Percentiles rank a stretch among this genome's conserved stretches.
Evolutionary conservation across 2,888 invertebrate species (phyloP).

Genomic region (Polydrusus pterygomalis): DNA sequence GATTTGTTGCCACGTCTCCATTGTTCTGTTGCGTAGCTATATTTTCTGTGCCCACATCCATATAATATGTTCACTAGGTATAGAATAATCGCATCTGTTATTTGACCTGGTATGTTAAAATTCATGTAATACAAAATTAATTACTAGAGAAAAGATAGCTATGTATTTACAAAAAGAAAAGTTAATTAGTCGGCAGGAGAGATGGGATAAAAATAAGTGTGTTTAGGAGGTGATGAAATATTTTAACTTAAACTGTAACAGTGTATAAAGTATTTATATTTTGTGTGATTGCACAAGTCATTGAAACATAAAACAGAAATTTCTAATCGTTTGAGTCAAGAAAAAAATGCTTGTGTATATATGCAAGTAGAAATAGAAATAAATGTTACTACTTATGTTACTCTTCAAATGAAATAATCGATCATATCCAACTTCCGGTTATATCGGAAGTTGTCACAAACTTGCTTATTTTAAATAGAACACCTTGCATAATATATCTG

Average conservation of each 20-base stretch:
- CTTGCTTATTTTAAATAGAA: too few species aligned
- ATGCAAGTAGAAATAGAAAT: too few species aligned
- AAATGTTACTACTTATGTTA: too few species aligned
- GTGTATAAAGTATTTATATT: conserved; percentile 33
- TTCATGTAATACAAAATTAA: neutral
- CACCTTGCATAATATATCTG: too few species aligned
- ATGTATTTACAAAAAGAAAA: neutral
- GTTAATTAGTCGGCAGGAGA: conserved; percentile 14
- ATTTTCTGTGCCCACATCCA: too few species aligned
- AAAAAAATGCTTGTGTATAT: neutral
- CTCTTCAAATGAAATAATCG: too few species aligned
- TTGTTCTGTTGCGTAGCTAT: too few species aligned
- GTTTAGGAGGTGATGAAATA: conserved; percentile 40
- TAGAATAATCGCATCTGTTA: too few species aligned
- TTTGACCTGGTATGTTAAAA: neutral
- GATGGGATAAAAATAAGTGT: conserved; percentile 40
- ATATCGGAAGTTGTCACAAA: too few species aligned
- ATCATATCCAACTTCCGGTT: too few species aligned
- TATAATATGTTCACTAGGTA: too few species aligned
- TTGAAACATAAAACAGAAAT: conserved; percentile 35
- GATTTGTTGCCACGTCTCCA: too few species aligned
- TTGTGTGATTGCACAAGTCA: conserved; percentile 22
- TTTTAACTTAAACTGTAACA: conserved; percentile 34
- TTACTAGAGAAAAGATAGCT: neutral
- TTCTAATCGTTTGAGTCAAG: neutral